Conservation (phyloP, 2,888 invertebrate genomes). For the Tanytarsus gracilentus region DNA sequence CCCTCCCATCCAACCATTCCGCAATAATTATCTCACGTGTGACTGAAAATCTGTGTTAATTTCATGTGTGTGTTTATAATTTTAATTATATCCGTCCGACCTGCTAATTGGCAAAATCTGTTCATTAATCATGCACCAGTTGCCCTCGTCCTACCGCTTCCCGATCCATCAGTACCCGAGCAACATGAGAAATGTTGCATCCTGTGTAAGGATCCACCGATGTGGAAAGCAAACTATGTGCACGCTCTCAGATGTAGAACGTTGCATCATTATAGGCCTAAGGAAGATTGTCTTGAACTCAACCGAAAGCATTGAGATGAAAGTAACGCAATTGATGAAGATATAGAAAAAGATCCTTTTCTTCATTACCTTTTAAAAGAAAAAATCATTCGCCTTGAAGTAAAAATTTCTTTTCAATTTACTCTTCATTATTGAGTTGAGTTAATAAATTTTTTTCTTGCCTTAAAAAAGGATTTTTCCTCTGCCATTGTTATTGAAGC, state of each 20-base stretch:
- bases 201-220: conserved; percentile 56
- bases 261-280: conserved; percentile 19
- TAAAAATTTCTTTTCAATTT: too few relatives aligned
- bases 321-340: not conserved
- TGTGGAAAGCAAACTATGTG: not conserved
- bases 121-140: conserved; percentile 40
- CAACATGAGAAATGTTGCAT: conserved; percentile 88
- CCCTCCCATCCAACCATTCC: not conserved
- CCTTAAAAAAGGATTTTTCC: too few relatives aligned
- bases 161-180: conserved; percentile 77
- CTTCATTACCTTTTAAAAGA: too few relatives aligned
- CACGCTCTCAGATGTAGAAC: conserved; percentile 23
- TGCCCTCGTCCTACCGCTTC: conserved; percentile 70
- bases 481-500: too few relatives aligned
- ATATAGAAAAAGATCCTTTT: not conserved
- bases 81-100: not conserved
- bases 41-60: not conserved
- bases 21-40: not conserved
- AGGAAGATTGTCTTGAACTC: conserved; percentile 6
- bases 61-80: not conserved
- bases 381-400: too few relatives aligned
- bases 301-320: conserved; percentile 1
- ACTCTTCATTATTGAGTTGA: too few relatives aligned
- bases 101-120: too few relatives aligned
- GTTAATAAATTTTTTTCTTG: too few relatives aligned